Base-by-base conservation (phyloP, 1,140 invertebrate species). In the Zophobas atratus region DNA sequence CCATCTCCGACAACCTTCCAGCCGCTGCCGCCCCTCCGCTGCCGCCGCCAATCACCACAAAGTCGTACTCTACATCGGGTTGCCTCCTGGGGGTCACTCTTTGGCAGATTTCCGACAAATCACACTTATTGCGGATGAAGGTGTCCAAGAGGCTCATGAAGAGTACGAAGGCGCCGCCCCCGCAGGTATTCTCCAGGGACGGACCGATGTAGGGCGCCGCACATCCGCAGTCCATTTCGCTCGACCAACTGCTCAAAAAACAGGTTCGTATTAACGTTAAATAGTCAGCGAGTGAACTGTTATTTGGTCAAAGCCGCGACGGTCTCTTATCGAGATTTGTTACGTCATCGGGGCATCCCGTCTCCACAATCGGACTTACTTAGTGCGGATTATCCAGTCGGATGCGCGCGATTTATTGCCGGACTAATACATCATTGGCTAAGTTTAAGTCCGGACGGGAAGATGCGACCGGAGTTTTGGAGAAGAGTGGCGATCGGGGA, bases 21-120 rank as follows among this genome's bases (percentile, higher is more conserved):
- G 90, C 91, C 33, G 90, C 82, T 6, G 89, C 88, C 49, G 88
- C 87, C 3, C 91, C 91, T 2, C 90, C 88, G 34, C 89, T 90
- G 49, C 91, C 91, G 34, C 87, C 90, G 1, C 91, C 91, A 74
- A 91, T 86, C 1, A 91, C 88, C 41, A 91, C 88, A 80, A 90
- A 91, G 77, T 91, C 90, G 77, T 90, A 91, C 41, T 87, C 86
- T 49, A 81, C 79, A 56, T 88, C 86, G 0, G 88, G 86, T 2
- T 81, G 79, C 36, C 84, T 75, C 43, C 79, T 77, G 0, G 88
- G 86, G 20, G 39, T 79, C 1, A 90, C 85, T 70, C 89, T 85
- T 41, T 88, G 82, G 79, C 90, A 90, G 0, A 88, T 82, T 71
- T 88, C 86, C 1, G 89, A 88, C 6, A 90, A 84, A 36, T 88